Evolutionary conservation across 2,888 invertebrate genomes (phyloP).

Genomic region (Epinotia ramella): DNA sequence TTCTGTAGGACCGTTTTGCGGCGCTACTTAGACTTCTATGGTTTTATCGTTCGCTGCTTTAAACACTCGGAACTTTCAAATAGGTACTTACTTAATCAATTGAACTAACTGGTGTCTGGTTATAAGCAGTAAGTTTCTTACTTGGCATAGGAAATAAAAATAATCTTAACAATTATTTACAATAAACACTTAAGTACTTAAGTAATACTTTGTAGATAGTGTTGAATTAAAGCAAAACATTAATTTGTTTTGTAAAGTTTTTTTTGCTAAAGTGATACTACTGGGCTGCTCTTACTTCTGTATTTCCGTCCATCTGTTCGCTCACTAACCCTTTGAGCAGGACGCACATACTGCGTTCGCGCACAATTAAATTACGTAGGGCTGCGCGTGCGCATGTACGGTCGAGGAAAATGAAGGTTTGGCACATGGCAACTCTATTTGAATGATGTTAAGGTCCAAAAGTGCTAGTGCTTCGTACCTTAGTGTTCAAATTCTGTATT

Average conservation of each 20-base stretch:
- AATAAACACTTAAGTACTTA: constrained; percentile 19
- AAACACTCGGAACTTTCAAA: constrained; percentile 27
- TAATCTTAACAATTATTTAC: constrained; percentile 19
- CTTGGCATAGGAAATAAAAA: constrained; percentile 2
- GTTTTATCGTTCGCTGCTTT: too few species aligned
- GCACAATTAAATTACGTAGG: not conserved
- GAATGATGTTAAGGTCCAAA: too few species aligned
- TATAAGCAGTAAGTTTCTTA: constrained; percentile 13
- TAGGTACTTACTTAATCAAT: constrained; percentile 30
- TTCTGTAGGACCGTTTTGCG: too few species aligned
- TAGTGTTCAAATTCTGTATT: too few species aligned
- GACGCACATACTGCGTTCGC: not conserved
- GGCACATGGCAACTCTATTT: too few species aligned
- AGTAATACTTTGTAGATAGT: not conserved
- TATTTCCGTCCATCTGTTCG: not conserved
- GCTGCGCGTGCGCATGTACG: too few species aligned
- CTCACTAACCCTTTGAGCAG: not conserved
- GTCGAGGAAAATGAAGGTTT: too few species aligned
- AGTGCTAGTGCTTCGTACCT: too few species aligned
- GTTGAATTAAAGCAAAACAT: constrained; percentile 1
- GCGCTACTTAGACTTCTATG: too few species aligned
- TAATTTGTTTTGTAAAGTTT: not conserved
- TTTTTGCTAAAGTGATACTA: not conserved
- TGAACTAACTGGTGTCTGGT: constrained; percentile 25
- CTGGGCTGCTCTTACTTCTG: too few species aligned